Evolutionary conservation across 2,113 vertebrate species (phyloP).

Genomic region (Oplegnathus fasciatus): DNA sequence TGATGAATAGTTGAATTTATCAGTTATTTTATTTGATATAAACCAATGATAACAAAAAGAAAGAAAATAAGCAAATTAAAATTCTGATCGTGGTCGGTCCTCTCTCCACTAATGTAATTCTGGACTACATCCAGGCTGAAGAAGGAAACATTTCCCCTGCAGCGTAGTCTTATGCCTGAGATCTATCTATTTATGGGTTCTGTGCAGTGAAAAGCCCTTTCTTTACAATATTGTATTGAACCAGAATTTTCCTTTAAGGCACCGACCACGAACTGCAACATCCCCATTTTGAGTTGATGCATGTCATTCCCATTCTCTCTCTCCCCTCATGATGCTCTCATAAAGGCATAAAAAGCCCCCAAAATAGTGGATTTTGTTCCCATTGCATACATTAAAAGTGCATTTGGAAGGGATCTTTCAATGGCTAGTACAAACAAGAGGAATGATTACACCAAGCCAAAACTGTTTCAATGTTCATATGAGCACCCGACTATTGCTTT

Average conservation of each 20-base stretch:
- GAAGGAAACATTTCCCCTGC: slow-evolving; percentile 19
- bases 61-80: background rate
- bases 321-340: too few species aligned
- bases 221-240: slow-evolving; percentile 9
- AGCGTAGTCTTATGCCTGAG: background rate
- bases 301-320: too few species aligned
- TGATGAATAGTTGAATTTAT: background rate
- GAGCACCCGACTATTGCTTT: too few species aligned
- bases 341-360: too few species aligned
- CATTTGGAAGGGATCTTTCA: background rate
- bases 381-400: background rate
- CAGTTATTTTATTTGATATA: background rate
- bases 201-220: slow-evolving; percentile 17
- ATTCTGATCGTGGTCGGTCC: slow-evolving; percentile 13
- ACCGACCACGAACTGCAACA: background rate
- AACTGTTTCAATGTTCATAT: background rate
- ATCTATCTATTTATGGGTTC: slow-evolving; percentile 26
- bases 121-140: slow-evolving; percentile 44
- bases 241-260: background rate
- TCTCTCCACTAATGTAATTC: slow-evolving; percentile 21
- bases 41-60: background rate
- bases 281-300: background rate
- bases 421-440: background rate
- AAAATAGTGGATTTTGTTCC: too few species aligned
- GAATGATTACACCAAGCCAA: background rate